Conservation (phyloP, 2,888 invertebrate genomes). For the Asteroscopus sphinx region DNA sequence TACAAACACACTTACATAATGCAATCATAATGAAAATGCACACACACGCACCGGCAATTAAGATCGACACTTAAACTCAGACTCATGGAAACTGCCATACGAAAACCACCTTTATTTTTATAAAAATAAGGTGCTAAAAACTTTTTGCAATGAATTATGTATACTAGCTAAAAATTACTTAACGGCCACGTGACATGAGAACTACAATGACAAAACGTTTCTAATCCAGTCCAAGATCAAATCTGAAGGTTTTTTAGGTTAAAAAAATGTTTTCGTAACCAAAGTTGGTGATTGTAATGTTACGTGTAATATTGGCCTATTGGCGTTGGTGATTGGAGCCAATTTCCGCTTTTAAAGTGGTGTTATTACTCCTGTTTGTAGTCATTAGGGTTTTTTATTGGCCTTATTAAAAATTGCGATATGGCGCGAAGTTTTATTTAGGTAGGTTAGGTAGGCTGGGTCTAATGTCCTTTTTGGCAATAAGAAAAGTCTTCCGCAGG, state of each 20-base stretch:
- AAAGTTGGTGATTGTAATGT: conserved; percentile 28
- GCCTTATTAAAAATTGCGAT: conserved; percentile 16
- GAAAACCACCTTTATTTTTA: conserved; percentile 35
- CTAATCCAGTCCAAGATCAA: conserved; percentile 70
- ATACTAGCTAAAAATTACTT: conserved; percentile 56
- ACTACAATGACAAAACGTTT: conserved; percentile 54
- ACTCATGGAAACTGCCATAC: conserved; percentile 22
- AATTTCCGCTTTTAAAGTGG: conserved; percentile 51
- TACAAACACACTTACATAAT: conserved; percentile 45
- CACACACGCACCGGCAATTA: conserved; percentile 62
- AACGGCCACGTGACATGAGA: conserved; percentile 48
- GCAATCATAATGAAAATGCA: conserved; percentile 52
- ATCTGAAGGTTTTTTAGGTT: conserved; percentile 61
- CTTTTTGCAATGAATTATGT: conserved; percentile 59
- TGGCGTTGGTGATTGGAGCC: conserved; percentile 29
- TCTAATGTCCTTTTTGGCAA: too few relatives aligned
- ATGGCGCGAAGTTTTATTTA: conserved; percentile 3
- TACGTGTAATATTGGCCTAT: conserved; percentile 30
- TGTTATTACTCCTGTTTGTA: conserved; percentile 32
- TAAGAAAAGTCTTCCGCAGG: too few relatives aligned
- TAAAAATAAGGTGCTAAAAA: conserved; percentile 5
- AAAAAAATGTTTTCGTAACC: conserved; percentile 51
- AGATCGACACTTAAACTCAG: conserved; percentile 47
- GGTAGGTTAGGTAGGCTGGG: too few relatives aligned
- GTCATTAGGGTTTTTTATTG: conserved; percentile 5